Evolutionary conservation across 2,888 invertebrate genomes (phyloP), one percentile per base, ranked within the genome.

Genomic region (Andricus curvator): DNA sequence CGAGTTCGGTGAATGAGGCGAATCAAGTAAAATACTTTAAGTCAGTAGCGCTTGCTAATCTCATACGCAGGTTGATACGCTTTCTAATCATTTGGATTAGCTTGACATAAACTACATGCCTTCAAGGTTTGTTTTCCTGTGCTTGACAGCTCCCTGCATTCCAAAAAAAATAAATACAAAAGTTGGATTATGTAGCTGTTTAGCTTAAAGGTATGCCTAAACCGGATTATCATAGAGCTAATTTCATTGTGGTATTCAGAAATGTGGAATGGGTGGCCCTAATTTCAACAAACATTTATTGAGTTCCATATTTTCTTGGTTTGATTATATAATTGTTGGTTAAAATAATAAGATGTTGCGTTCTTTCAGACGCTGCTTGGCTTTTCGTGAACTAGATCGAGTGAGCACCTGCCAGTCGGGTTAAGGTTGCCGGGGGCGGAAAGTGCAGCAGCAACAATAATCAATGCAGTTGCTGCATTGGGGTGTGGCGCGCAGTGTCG

Each of bases 401-500:
- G 85, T 82, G 56, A 66, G 74, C 51, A 74, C 74, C 74, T 74
- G 56, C 33, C 56, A n/a, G 48, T 76, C 25, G 64, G 41, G 22
- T n/a, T 70, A 79, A 81, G 83, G 83, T 80, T 84, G 84, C 80
- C 84, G 81, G 85, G 88, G 85, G 80, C 56, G 79, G 78, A 83
- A 89, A 88, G 86, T 88, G 88, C 88, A 89, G 87, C 85, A 84
- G 89, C 90, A 90, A 92, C 91, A 92, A 92, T 91, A 92, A 92
- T 91, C 92, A 91, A 92, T 92, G 92, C 89, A 91, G 91, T 90
- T 90, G 89, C 91, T 90, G 91, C 91, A 91, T 89, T 88, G 89
- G 91, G 92, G 90, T 91, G 92, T 91, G 91, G 91, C 91, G 89
- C 90, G 85, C 89, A 88, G 88, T 89, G 84, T 86, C 88, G 89